Evolutionary conservation across 2,113 vertebrate genomes (phyloP).

Genomic region (Sorex fumeus): DNA sequence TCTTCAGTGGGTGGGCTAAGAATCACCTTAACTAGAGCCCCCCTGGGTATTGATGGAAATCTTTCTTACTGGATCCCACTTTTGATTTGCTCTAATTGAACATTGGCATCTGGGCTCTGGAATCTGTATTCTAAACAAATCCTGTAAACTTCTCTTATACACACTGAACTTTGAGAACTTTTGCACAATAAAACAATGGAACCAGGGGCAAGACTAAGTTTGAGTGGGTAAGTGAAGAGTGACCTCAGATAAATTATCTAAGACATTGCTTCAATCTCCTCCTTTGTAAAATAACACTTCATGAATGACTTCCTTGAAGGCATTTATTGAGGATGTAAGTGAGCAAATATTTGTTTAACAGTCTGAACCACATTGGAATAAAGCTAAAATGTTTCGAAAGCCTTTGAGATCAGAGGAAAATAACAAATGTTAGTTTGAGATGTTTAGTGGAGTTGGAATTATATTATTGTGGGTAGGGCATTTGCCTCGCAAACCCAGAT

Average conservation of each 20-base stretch:
- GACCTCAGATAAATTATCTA: not conserved
- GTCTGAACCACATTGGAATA: not conserved
- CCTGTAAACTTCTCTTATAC: not conserved
- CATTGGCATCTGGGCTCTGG: not conserved
- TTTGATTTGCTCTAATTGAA: not conserved
- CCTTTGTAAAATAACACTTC: not conserved
- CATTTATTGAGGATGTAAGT: conserved; percentile 29
- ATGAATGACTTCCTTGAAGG: not conserved
- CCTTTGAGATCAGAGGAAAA: not conserved
- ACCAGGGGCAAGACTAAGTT: not conserved
- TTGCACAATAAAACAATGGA: not conserved
- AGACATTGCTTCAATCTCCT: not conserved
- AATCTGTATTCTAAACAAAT: conserved; percentile 3
- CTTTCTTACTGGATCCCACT: not conserved
- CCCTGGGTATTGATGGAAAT: not conserved
- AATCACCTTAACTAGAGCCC: not conserved
- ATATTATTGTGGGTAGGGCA: no score
- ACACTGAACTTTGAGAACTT: not conserved
- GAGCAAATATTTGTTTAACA: not conserved
- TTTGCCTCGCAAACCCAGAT: no score
- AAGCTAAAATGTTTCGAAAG: not conserved
- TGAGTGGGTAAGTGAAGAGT: not conserved
- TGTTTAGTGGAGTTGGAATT: not conserved
- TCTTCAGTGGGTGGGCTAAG: not conserved
- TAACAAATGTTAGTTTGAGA: conserved; percentile 24